Conservation (phyloP, 2,888 invertebrate genomes). For the Odontocerum albicorne region DNA sequence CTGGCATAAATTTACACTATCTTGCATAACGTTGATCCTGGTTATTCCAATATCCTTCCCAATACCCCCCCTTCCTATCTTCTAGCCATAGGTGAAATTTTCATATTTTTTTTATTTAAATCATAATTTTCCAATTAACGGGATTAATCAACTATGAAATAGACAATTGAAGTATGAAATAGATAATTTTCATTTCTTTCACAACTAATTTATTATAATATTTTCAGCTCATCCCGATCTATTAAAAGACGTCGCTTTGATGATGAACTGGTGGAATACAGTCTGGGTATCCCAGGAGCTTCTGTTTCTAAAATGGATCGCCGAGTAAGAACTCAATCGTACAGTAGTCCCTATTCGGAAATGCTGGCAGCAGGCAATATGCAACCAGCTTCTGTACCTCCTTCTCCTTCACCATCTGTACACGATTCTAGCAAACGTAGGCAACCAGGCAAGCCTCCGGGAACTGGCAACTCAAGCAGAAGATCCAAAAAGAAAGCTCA, state of each 20-base stretch:
- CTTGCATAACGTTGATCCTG: no score
- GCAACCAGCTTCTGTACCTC: conserved; percentile 30
- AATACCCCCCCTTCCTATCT: no score
- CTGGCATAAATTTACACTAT: no score
- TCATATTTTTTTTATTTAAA: no score
- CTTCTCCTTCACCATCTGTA: conserved; percentile 30
- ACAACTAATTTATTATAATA: not conserved
- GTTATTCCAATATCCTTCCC: no score
- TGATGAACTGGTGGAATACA: conserved; percentile 94
- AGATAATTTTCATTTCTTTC: no score
- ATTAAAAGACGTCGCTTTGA: conserved; percentile 96
- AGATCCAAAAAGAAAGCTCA: conserved; percentile 62
- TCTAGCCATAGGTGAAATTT: no score
- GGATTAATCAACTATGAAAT: no score
- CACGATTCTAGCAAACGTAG: conserved; percentile 27
- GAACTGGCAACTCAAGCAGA: conserved; percentile 45
- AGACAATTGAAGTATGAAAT: no score
- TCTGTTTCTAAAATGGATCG: conserved; percentile 51
- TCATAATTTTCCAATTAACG: no score
- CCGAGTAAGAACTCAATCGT: conserved; percentile 54
- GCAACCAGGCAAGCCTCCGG: conserved; percentile 38
- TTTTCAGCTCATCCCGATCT: conserved; percentile 81
- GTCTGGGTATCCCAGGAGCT: conserved; percentile 67
- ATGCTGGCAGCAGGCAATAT: conserved; percentile 40
- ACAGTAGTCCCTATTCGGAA: conserved; percentile 58